These are phyloP conservation scores for Psittacara wagleri DNA, from an alignment of 2,113 vertebrate genomes.

Conservation along the genomic window DNA sequence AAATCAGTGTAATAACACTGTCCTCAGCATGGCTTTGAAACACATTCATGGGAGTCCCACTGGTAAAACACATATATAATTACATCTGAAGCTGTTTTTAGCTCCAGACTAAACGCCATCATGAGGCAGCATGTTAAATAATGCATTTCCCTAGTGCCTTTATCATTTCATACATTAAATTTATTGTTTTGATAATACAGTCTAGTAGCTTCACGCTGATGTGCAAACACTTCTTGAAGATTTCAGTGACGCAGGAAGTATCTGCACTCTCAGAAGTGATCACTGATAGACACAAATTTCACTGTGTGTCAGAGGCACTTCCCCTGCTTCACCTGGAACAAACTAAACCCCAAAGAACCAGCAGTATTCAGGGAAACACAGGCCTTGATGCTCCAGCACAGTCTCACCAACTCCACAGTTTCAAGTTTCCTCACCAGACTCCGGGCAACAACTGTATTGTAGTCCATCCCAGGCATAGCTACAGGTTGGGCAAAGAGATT, in stretches of 20 bases:
- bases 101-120: background rate
- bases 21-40: constrained; percentile 1
- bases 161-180: background rate
- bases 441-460: background rate
- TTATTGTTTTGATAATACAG: background rate
- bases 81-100: background rate
- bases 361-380: rapidly evolving
- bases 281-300: background rate
- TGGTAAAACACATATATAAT: background rate
- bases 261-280: background rate
- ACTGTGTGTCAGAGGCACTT: background rate
- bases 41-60: background rate
- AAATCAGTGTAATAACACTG: background rate
- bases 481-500: too few relatives aligned
- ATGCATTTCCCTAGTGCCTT: background rate
- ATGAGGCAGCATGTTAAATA: constrained; percentile 6
- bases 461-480: too few relatives aligned
- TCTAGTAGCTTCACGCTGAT: background rate
- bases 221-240: background rate
- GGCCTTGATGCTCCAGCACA: background rate
- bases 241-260: background rate
- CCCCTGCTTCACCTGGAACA: background rate
- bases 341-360: background rate
- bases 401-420: background rate
- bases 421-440: too few relatives aligned